Conservation (phyloP, 1,140 invertebrate species). For the Drosophila aff. region DNA sequence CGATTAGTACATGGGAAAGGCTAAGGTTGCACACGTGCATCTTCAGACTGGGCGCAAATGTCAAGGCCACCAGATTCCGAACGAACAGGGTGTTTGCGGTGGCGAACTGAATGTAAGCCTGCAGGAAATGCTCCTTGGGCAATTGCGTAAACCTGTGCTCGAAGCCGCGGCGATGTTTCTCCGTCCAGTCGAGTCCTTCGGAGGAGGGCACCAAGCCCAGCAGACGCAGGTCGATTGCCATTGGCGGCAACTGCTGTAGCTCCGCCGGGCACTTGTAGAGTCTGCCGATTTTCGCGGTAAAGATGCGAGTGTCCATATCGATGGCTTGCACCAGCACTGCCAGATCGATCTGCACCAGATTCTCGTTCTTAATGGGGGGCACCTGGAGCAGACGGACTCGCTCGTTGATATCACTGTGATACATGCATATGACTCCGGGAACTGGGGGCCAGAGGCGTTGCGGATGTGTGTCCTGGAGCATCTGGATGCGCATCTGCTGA, state of each 20-base stretch:
- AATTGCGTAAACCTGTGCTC: background rate
- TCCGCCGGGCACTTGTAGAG: slow-evolving; percentile 39
- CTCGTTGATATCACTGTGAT: slow-evolving; percentile 25
- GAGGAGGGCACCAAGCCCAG: slow-evolving; percentile 2
- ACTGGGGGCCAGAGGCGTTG: slow-evolving; percentile 48
- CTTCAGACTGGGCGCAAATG: background rate
- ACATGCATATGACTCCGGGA: slow-evolving; percentile 40
- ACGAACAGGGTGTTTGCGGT: slow-evolving; percentile 1
- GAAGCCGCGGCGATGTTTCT: background rate
- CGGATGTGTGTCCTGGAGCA: slow-evolving; percentile 6
- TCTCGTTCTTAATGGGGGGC: slow-evolving; percentile 18
- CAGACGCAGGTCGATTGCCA: slow-evolving; percentile 51
- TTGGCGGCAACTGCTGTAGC: background rate
- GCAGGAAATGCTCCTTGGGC: background rate
- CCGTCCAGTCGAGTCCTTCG: background rate
- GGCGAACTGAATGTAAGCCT: background rate
- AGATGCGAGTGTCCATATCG: slow-evolving; percentile 49
- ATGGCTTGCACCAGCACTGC: slow-evolving; percentile 52
- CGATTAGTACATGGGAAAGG: background rate
- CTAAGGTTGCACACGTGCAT: background rate
- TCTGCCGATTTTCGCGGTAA: slow-evolving; percentile 27
- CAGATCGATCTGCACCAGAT: slow-evolving; percentile 27
- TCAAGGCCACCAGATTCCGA: slow-evolving; percentile 1
- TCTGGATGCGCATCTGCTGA: slow-evolving; percentile 38
- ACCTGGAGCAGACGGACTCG: slow-evolving; percentile 57